Evolutionary conservation across 2,888 invertebrate genomes (phyloP).

Genomic region (Conomelus anceps): DNA sequence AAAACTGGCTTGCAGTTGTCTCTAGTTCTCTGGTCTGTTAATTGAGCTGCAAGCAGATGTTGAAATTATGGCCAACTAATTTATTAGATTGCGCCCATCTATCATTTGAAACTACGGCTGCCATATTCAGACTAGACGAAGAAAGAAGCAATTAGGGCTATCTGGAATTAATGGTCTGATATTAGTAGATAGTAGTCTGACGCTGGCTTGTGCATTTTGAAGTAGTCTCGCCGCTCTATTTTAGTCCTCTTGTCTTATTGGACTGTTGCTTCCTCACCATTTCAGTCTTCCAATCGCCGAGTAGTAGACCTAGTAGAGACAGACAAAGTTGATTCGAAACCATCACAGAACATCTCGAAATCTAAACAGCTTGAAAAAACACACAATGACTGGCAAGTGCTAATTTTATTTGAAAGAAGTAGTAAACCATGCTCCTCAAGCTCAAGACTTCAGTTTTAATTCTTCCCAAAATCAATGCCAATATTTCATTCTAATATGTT

Average conservation of each 20-base stretch:
- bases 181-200: not conserved
- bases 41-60: not conserved
- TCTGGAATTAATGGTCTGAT: not conserved
- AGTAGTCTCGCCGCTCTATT: not conserved
- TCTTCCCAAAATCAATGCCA: too few relatives aligned
- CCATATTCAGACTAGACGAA: not conserved
- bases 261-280: not conserved
- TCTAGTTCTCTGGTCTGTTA: not conserved
- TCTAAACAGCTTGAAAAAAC: not conserved
- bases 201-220: not conserved
- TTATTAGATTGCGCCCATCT: not conserved
- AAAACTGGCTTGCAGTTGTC: not conserved
- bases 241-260: not conserved
- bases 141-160: not conserved
- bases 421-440: not conserved
- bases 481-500: too few relatives aligned
- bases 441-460: too few relatives aligned
- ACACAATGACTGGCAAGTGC: not conserved
- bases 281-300: not conserved
- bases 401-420: not conserved
- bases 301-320: too few relatives aligned
- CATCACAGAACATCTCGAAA: not conserved
- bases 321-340: not conserved
- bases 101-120: not conserved
- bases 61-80: not conserved